Percentiles rank a stretch among this genome's conserved stretches.
These are phyloP conservation scores for Mormyrus proboscirostris DNA, from an alignment of 2,797 vertebrate species.

Conservation along the genomic window DNA sequence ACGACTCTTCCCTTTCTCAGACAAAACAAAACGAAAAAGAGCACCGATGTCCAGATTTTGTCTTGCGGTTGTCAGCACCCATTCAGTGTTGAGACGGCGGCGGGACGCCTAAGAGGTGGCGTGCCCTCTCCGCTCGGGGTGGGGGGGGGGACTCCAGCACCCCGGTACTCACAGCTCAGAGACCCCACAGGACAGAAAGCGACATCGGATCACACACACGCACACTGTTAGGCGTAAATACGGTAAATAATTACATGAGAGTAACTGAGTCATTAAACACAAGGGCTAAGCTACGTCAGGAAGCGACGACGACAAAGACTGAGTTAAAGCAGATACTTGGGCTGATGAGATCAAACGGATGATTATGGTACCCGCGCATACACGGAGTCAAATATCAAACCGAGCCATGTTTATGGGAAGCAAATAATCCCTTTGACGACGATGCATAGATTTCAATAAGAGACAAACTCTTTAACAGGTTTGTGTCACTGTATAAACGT, in stretches of 20 bases:
- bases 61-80: not conserved
- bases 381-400: constrained; percentile 10
- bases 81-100: not conserved
- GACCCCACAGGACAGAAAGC: constrained; percentile 35
- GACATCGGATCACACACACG: constrained; percentile 12
- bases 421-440: constrained; percentile 27
- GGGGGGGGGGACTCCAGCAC: constrained; percentile 23
- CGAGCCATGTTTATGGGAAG: constrained; percentile 29
- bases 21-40: not conserved
- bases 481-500: not conserved
- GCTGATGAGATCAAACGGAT: constrained; percentile 32
- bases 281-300: not conserved
- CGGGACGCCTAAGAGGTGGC: not conserved
- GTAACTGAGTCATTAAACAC: not conserved
- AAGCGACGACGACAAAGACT: constrained; percentile 8
- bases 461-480: not conserved
- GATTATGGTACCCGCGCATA: constrained; percentile 13
- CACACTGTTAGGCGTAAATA: not conserved
- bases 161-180: constrained; percentile 35
- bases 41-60: not conserved
- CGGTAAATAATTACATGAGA: not conserved
- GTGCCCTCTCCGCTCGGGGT: not conserved
- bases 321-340: constrained; percentile 34
- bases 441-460: constrained; percentile 22
- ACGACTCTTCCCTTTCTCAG: not conserved